phyloP scores from a whole-genome alignment of 1,140 invertebrate genomes.

The Venturia canescens region DNA sequence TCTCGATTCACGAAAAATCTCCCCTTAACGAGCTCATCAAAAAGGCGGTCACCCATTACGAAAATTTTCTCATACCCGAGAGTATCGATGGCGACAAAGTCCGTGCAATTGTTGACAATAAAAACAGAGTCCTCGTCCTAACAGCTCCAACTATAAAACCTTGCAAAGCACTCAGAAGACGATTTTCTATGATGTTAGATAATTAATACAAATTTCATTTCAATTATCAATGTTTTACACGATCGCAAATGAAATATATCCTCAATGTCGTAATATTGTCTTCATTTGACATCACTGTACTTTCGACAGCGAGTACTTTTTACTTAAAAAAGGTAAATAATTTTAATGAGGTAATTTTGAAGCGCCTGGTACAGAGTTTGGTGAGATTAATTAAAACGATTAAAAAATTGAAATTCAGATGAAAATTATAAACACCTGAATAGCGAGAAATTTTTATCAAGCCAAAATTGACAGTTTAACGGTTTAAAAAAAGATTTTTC shows the following conservation, averaged over 20 bases:
- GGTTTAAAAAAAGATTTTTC: neutral
- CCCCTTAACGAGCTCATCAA: slow-evolving; percentile 42
- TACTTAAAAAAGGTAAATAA: too few relatives aligned
- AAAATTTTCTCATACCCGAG: slow-evolving; percentile 59
- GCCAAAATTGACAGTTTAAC: slow-evolving; percentile 5
- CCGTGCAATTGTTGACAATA: slow-evolving; percentile 56
- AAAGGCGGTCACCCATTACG: slow-evolving; percentile 47
- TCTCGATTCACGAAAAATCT: slow-evolving; percentile 33
- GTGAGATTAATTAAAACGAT: too few relatives aligned
- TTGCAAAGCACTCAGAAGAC: slow-evolving; percentile 23
- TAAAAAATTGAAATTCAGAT: neutral
- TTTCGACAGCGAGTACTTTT: too few relatives aligned
- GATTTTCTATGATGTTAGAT: neutral
- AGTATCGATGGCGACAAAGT: slow-evolving; percentile 55
- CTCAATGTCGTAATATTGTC: too few relatives aligned
- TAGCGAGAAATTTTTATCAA: neutral
- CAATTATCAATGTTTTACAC: neutral
- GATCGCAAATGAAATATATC: neutral
- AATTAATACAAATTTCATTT: neutral
- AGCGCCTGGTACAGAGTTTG: too few relatives aligned
- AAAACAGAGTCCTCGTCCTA: slow-evolving; percentile 55
- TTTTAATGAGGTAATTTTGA: too few relatives aligned
- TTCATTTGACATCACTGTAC: too few relatives aligned
- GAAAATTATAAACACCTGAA: neutral
- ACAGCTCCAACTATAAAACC: slow-evolving; percentile 47